Base-by-base conservation (phyloP, 1,140 invertebrate species). In the Palaemon carinicauda region DNA sequence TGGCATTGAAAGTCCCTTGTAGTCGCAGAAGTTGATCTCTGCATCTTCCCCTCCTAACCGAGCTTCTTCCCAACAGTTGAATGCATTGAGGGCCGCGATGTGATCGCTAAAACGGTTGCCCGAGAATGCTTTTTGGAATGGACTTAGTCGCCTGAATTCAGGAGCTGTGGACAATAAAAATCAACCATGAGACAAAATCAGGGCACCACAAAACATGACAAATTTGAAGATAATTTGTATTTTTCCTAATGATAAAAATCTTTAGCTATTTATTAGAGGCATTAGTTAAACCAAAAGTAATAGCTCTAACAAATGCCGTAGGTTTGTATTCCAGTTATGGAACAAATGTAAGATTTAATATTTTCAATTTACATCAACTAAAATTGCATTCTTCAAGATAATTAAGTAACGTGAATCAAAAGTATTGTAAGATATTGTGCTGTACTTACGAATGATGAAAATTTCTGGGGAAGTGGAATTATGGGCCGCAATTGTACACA, bases 401-500 rank as follows among this genome's bases (percentile, higher is more conserved):
- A 9, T 15, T 69, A n/a, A 24, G 2, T 41, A 41, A 7, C 9
- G 0, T 60, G 19, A n/a, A 15, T n/a, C 9, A 69, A 12, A 21
- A 1, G 17, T 53, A 24, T 41, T 19, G 31, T 54, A 53, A 14
- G 10, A 7, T 17, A 41, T 41, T 41, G 41, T 31, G 29, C 4
- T 41, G 9, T 54, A 89, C 89, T 88, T 91, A 84, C 89, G 89
- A 31, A 89, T 89, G 93, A 92, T 93, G 90, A 98, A 98, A 2
- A 98, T 96, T 91, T 98, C 97, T 0, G 96, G 96, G 90, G 98
- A 98, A 3, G 96, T 97, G 41, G 96, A 96, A 14, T 96, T 96
- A 90, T 98, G 98, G 2, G 98, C 97, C 9, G 98, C 97, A 93
- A 99, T 97, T 2, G 96, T 97, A 15, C 96, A 95, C 27, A 98